phyloP scores from a whole-genome alignment of 35 echinoderm and acorn worm species.

The Apostichopus parvimensis region DNA sequence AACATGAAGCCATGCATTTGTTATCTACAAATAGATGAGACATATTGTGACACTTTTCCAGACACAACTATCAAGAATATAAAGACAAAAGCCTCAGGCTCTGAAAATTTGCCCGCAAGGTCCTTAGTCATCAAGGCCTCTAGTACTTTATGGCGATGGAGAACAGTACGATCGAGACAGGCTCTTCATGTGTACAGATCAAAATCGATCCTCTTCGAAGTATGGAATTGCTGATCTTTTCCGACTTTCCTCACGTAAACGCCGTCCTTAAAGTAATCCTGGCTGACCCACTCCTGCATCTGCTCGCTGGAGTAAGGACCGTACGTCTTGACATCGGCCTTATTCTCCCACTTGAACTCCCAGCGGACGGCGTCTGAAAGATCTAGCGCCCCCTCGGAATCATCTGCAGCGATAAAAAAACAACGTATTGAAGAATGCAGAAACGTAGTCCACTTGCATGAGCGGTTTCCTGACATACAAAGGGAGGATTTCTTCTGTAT shows the following conservation, averaged over 20 bases:
- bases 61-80: too few relatives aligned
- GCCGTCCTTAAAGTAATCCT: conserved; percentile 88
- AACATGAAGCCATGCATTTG: too few relatives aligned
- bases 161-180: neutral
- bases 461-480: too few relatives aligned
- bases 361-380: conserved; percentile 70
- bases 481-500: too few relatives aligned
- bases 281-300: conserved; percentile 92
- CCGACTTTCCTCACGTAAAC: conserved; percentile 88
- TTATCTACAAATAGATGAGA: too few relatives aligned
- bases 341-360: conserved; percentile 95
- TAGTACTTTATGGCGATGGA: neutral
- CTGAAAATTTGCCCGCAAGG: neutral
- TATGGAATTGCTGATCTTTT: conserved; percentile 61
- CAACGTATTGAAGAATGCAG: neutral
- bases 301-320: conserved; percentile 90
- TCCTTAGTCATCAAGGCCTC: neutral
- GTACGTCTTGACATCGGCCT: conserved; percentile 76
- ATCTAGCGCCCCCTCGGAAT: neutral
- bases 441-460: too few relatives aligned
- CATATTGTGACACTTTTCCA: too few relatives aligned
- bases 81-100: neutral
- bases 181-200: conserved; percentile 72
- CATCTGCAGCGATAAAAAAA: conserved; percentile 16
- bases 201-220: conserved; percentile 92